Conservation (phyloP, 2,888 invertebrate species). For the Plagodis dolabraria region DNA sequence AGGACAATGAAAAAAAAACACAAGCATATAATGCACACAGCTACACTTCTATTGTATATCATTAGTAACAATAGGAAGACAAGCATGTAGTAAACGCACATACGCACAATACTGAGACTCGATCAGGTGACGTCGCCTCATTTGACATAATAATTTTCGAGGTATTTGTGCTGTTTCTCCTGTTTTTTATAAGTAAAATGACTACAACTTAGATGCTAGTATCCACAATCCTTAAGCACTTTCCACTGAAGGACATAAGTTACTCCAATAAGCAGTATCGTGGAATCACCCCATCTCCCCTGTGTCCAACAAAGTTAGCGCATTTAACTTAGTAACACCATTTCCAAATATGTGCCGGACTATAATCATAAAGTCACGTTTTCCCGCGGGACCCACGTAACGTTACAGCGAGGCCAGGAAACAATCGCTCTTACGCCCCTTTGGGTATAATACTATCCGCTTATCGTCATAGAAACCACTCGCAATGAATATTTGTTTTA, state of each 20-base stretch:
- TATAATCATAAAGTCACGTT: slow-evolving; percentile 28
- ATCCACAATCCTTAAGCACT: neutral
- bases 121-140: too few relatives aligned
- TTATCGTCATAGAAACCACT: neutral
- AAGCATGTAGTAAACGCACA: too few relatives aligned
- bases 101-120: too few relatives aligned
- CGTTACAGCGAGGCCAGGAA: neutral
- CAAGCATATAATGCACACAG: too few relatives aligned
- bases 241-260: neutral
- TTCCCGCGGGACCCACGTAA: slow-evolving; percentile 16
- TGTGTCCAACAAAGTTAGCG: slow-evolving; percentile 24
- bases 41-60: too few relatives aligned
- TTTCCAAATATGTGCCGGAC: slow-evolving; percentile 25
- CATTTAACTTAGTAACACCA: slow-evolving; percentile 23
- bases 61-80: too few relatives aligned
- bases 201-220: neutral
- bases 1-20: too few relatives aligned
- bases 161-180: too few relatives aligned
- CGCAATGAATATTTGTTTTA: too few relatives aligned
- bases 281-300: slow-evolving; percentile 14
- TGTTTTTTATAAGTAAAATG: neutral
- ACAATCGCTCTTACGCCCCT: neutral
- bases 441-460: neutral
- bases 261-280: slow-evolving; percentile 10
- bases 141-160: too few relatives aligned